Percentiles rank a stretch among this genome's conserved stretches.
Conservation (phyloP, 1,140 invertebrate species). For the Thaumetopoea pityocampa region DNA sequence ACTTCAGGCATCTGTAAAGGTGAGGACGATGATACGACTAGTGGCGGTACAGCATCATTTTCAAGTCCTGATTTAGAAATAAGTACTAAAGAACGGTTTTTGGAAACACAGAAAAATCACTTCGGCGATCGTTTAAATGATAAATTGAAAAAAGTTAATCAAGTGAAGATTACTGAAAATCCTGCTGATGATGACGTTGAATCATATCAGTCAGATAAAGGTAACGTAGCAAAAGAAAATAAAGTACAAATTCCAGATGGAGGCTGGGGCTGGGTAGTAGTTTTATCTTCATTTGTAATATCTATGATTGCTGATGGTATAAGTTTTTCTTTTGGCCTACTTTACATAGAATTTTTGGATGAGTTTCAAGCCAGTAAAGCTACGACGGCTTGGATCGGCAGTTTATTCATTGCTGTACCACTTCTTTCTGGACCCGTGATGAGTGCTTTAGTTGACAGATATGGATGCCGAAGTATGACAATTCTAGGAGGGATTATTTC, state of each 20-base stretch:
- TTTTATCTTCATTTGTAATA: slow-evolving; percentile 88
- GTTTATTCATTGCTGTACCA: slow-evolving; percentile 92
- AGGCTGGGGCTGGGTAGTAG: slow-evolving; percentile 93
- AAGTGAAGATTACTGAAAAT: slow-evolving; percentile 34
- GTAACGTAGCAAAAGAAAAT: slow-evolving; percentile 21
- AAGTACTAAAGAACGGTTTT: slow-evolving; percentile 33
- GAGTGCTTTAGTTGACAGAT: slow-evolving; percentile 91
- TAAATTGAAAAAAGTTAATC: slow-evolving; percentile 15
- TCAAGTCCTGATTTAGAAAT: slow-evolving; percentile 56
- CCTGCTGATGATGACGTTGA: slow-evolving; percentile 27
- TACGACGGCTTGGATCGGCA: slow-evolving; percentile 92
- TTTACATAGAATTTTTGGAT: slow-evolving; percentile 91
- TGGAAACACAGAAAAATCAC: slow-evolving; percentile 13
- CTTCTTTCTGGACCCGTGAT: slow-evolving; percentile 90
- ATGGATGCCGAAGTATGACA: slow-evolving; percentile 90
- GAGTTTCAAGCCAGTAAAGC: slow-evolving; percentile 89
- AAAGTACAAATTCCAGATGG: slow-evolving; percentile 81
- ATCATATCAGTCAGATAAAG: slow-evolving; percentile 27
- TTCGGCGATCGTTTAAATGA: background rate
- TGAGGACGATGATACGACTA: slow-evolving; percentile 47
- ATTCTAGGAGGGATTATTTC: slow-evolving; percentile 88
- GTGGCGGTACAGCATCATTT: slow-evolving; percentile 41
- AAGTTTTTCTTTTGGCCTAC: slow-evolving; percentile 93
- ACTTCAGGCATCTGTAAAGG: slow-evolving; percentile 62
- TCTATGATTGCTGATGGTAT: slow-evolving; percentile 97